phyloP scores from a whole-genome alignment of 2,888 invertebrate species.

The Panopea generosa region DNA sequence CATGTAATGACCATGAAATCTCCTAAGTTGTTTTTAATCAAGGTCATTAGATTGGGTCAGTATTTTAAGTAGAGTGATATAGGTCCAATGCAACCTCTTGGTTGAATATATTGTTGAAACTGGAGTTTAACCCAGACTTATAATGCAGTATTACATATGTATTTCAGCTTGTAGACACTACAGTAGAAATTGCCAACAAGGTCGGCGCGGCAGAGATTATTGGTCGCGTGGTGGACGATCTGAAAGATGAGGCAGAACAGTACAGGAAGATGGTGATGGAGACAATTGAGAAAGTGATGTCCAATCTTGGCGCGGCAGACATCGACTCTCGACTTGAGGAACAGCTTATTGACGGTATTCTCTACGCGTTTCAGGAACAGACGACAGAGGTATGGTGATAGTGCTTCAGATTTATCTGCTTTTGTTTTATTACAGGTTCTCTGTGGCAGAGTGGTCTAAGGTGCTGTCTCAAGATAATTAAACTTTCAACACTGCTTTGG shows the following conservation, averaged over 20 bases:
- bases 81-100: no score
- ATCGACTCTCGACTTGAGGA: constrained; percentile 99
- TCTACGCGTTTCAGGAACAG: constrained; percentile 99
- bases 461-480: no score
- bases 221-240: constrained; percentile 98
- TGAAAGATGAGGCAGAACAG: constrained; percentile 99
- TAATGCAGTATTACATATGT: no score
- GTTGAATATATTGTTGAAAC: no score
- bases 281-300: constrained; percentile 99
- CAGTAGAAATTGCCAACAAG: constrained; percentile 99
- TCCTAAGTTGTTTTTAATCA: no score
- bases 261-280: constrained; percentile 99
- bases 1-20: no score
- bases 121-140: no score
- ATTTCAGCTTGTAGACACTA: constrained; percentile 96
- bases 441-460: no score
- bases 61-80: no score
- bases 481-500: no score
- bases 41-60: no score
- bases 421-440: no score
- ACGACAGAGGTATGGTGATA: constrained; percentile 92
- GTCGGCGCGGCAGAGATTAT: constrained; percentile 99
- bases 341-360: constrained; percentile 99
- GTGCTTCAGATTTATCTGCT: background rate
- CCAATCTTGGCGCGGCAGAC: constrained; percentile 98